These are phyloP conservation scores for Drosophila ezoana DNA, from an alignment of 2,888 invertebrate species.

Conservation along the genomic window DNA sequence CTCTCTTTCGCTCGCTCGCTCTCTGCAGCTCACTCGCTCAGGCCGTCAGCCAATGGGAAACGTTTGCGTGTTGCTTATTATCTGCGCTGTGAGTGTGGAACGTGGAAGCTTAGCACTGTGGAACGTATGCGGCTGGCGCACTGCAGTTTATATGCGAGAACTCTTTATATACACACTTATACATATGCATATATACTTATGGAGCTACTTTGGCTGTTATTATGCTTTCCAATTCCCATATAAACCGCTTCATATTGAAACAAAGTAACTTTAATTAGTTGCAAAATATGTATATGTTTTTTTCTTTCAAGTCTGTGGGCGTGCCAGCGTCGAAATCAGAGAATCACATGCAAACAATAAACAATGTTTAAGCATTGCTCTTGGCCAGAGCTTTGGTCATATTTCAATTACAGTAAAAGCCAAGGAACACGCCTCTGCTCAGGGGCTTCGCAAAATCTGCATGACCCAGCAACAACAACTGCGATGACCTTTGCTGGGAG, in stretches of 20 bases:
- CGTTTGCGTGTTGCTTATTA: constrained; percentile 44
- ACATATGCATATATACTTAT: constrained; percentile 3
- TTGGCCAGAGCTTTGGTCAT: constrained; percentile 52
- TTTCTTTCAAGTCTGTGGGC: constrained; percentile 31
- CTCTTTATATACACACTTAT: constrained; percentile 2
- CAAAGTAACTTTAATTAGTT: constrained; percentile 61
- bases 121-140: constrained; percentile 53
- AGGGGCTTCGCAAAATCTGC: constrained; percentile 35
- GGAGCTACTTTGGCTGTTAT: constrained; percentile 17
- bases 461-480: constrained; percentile 48
- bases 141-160: constrained; percentile 16
- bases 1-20: constrained; percentile 13
- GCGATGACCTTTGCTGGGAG: constrained; percentile 65
- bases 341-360: constrained; percentile 55
- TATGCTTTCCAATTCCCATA: constrained; percentile 33
- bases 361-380: constrained; percentile 56
- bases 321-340: constrained; percentile 28
- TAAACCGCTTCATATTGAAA: constrained; percentile 53
- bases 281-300: constrained; percentile 33
- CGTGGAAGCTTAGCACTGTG: constrained; percentile 69
- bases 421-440: constrained; percentile 55
- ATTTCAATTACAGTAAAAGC: constrained; percentile 68
- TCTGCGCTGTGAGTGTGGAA: constrained; percentile 72
- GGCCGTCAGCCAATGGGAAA: constrained; percentile 58
- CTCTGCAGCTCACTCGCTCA: constrained; percentile 6